phyloP scores from a whole-genome alignment of 2,888 invertebrate species.

The Catocala nupta region DNA sequence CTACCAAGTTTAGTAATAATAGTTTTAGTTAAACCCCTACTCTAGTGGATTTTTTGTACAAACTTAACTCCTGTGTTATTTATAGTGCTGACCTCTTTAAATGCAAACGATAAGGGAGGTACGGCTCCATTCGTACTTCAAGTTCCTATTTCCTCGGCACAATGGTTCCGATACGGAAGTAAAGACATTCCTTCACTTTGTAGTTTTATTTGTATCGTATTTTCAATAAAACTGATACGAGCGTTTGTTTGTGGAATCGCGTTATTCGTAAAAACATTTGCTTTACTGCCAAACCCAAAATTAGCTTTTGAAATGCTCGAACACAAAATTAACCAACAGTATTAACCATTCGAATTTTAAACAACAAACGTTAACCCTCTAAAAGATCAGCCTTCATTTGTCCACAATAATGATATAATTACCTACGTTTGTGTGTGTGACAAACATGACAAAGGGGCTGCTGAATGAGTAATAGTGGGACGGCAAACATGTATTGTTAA shows the following conservation, averaged over 20 bases:
- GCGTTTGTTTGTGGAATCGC: constrained; percentile 25
- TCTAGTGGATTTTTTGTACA: constrained; percentile 10
- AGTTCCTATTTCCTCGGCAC: constrained; percentile 49
- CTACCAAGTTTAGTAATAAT: constrained; percentile 36
- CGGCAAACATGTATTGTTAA: constrained; percentile 13
- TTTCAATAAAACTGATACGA: constrained; percentile 35
- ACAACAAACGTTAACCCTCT: constrained; percentile 20
- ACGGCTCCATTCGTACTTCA: constrained; percentile 48
- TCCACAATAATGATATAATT: constrained; percentile 21
- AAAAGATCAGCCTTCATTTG: constrained; percentile 28
- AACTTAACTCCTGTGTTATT: constrained; percentile 21
- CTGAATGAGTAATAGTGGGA: constrained; percentile 27
- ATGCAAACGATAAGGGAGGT: constrained; percentile 43
- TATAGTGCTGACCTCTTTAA: constrained; percentile 35
- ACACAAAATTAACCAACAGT: neutral
- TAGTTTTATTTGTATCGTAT: constrained; percentile 47
- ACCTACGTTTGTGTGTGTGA: constrained; percentile 25
- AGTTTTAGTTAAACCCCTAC: constrained; percentile 39
- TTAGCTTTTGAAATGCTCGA: no score
- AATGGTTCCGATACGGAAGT: constrained; percentile 41
- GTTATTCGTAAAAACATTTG: constrained; percentile 13
- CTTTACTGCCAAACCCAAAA: neutral
- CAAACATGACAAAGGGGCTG: constrained; percentile 21
- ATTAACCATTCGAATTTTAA: constrained; percentile 2
- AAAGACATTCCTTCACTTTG: constrained; percentile 45